These are phyloP conservation scores for Drosophila takahashii DNA, from an alignment of 1,140 invertebrate genomes.

Conservation along the genomic window DNA sequence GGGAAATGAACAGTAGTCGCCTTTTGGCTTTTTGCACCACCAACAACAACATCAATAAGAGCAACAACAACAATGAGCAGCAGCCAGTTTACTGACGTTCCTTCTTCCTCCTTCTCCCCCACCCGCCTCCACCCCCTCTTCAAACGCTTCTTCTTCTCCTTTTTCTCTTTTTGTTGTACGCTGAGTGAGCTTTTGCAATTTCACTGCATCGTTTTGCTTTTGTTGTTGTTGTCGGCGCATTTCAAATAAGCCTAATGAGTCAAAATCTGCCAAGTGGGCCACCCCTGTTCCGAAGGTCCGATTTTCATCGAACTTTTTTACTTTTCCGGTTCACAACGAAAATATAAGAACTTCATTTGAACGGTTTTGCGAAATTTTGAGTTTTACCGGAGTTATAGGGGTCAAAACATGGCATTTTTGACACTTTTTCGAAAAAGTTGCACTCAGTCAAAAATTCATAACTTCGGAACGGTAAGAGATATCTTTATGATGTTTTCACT, in stretches of 20 bases:
- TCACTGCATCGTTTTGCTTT: slow-evolving; percentile 66
- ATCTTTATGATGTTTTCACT: too few species aligned
- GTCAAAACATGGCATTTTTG: too few species aligned
- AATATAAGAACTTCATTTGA: too few species aligned
- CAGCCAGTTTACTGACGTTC: slow-evolving; percentile 67
- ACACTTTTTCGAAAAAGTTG: too few species aligned
- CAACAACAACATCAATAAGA: slow-evolving; percentile 41
- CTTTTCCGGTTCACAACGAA: too few species aligned
- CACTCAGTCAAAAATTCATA: too few species aligned
- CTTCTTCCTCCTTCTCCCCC: slow-evolving; percentile 22
- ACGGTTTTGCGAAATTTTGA: too few species aligned
- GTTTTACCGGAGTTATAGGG: too few species aligned
- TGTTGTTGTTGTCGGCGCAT: slow-evolving; percentile 65
- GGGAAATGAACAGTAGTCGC: slow-evolving; percentile 84
- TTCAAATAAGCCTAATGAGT: slow-evolving; percentile 81
- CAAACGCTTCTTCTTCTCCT: background rate
- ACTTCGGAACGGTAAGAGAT: too few species aligned
- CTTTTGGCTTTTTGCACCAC: slow-evolving; percentile 66
- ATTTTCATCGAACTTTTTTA: too few species aligned
- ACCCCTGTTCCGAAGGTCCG: too few species aligned
- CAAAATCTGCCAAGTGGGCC: too few species aligned
- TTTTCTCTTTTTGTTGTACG: slow-evolving; percentile 35
- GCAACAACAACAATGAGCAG: slow-evolving; percentile 52
- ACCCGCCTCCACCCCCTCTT: background rate
- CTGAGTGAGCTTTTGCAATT: slow-evolving; percentile 67